Conservation (phyloP, 2,888 invertebrate genomes). For the Leptinotarsa juncta region DNA sequence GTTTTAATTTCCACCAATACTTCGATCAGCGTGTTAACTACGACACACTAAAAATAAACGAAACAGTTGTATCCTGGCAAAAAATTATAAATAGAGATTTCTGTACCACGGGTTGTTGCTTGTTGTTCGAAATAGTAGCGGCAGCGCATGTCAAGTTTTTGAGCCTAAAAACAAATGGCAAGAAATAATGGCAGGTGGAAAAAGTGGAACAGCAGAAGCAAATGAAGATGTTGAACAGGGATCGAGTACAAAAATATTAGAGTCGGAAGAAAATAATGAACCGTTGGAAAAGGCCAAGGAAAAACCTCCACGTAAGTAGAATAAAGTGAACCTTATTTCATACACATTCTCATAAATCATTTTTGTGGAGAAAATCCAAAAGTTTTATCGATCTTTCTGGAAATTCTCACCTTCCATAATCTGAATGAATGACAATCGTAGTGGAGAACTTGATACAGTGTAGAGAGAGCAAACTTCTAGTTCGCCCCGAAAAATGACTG, state of each 20-base stretch:
- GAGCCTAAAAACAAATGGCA: slow-evolving; percentile 8
- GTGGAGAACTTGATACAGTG: no score
- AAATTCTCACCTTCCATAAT: no score
- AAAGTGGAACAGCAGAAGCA: slow-evolving; percentile 29
- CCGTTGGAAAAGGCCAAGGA: slow-evolving; percentile 56
- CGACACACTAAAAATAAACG: slow-evolving; percentile 10
- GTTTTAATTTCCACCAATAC: slow-evolving; percentile 9
- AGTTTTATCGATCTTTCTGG: no score
- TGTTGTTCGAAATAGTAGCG: slow-evolving; percentile 3
- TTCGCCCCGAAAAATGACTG: no score
- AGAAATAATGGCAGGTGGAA: slow-evolving; percentile 33
- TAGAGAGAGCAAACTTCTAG: no score
- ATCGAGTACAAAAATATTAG: slow-evolving; percentile 41
- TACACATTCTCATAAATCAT: no score
- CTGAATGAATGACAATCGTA: no score
- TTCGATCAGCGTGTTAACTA: neutral
- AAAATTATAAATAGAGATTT: slow-evolving; percentile 23
- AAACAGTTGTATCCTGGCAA: slow-evolving; percentile 8
- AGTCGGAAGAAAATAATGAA: slow-evolving; percentile 49
- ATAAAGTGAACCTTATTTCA: no score
- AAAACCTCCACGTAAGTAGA: slow-evolving; percentile 57
- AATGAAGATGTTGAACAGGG: slow-evolving; percentile 47
- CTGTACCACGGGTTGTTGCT: slow-evolving; percentile 21
- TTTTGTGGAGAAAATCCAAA: no score
- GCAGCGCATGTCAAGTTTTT: slow-evolving; percentile 8